Evolutionary conservation across 2,888 invertebrate genomes (phyloP).

Genomic region (Ectobius pallidus): DNA sequence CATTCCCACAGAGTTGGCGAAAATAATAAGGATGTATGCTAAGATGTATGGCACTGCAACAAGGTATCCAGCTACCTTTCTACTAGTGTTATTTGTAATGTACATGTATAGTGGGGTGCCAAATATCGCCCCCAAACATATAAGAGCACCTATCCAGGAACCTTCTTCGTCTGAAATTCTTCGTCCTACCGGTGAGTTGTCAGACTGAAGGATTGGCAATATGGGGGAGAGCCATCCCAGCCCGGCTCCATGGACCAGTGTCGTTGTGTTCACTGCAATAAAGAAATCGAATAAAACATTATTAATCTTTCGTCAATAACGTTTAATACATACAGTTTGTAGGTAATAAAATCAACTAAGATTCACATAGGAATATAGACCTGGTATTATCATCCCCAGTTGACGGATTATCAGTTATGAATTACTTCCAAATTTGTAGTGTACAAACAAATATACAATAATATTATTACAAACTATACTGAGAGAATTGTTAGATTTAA

Average conservation of each 20-base stretch:
- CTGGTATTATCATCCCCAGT: no score
- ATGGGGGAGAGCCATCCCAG: constrained; percentile 42
- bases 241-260: constrained; percentile 25
- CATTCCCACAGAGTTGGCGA: constrained; percentile 56
- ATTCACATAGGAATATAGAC: no score
- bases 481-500: no score
- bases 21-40: constrained; percentile 63
- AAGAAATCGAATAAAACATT: no score
- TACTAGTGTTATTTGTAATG: constrained; percentile 59
- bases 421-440: no score
- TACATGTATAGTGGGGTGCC: constrained; percentile 58
- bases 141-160: constrained; percentile 62
- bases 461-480: no score
- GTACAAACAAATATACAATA: no score
- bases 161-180: constrained; percentile 57
- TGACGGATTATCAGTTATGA: no score
- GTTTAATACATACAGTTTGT: no score
- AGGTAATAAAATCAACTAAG: no score
- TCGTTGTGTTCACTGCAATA: constrained; percentile 21
- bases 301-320: no score
- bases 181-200: constrained; percentile 47
- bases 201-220: constrained; percentile 50
- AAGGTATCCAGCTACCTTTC: constrained; percentile 60
- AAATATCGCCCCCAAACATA: constrained; percentile 62
- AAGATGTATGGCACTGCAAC: constrained; percentile 61